These are phyloP conservation scores for Scaptomyza tumidula DNA, from an alignment of 2,888 invertebrate genomes.

Conservation along the genomic window DNA sequence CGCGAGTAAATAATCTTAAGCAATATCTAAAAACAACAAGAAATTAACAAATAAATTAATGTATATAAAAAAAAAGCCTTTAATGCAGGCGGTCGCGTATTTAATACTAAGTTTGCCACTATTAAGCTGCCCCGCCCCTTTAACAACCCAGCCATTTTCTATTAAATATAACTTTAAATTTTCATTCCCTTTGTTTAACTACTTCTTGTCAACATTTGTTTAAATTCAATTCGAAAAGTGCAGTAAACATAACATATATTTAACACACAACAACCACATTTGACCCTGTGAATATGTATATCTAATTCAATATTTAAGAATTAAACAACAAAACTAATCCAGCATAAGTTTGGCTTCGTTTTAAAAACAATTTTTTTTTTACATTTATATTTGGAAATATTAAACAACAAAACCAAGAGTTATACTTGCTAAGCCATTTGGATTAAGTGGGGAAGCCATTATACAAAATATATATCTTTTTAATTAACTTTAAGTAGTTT, in stretches of 20 bases:
- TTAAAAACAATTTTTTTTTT: slow-evolving; percentile 9
- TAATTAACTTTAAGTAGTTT: slow-evolving; percentile 17
- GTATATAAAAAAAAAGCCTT: slow-evolving; percentile 33
- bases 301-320: slow-evolving; percentile 23
- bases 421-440: background rate
- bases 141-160: background rate
- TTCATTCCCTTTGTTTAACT: slow-evolving; percentile 6
- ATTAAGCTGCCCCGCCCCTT: slow-evolving; percentile 15
- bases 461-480: slow-evolving; percentile 8
- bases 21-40: slow-evolving; percentile 31
- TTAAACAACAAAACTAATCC: slow-evolving; percentile 1
- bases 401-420: background rate
- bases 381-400: background rate
- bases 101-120: slow-evolving; percentile 35
- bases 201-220: background rate
- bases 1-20: slow-evolving; percentile 63
- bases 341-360: slow-evolving; percentile 6
- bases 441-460: slow-evolving; percentile 8
- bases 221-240: background rate
- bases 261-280: slow-evolving; percentile 7
- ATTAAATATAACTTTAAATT: background rate
- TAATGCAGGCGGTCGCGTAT: slow-evolving; percentile 27
- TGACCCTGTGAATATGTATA: slow-evolving; percentile 57
- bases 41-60: slow-evolving; percentile 24
- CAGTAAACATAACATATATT: slow-evolving; percentile 3